A percentile compares a stretch with the other conserved stretches of the same genome.
Evolutionary conservation across 2,797 vertebrate species (phyloP).

Genomic region (Petrocephalus sullivani): DNA sequence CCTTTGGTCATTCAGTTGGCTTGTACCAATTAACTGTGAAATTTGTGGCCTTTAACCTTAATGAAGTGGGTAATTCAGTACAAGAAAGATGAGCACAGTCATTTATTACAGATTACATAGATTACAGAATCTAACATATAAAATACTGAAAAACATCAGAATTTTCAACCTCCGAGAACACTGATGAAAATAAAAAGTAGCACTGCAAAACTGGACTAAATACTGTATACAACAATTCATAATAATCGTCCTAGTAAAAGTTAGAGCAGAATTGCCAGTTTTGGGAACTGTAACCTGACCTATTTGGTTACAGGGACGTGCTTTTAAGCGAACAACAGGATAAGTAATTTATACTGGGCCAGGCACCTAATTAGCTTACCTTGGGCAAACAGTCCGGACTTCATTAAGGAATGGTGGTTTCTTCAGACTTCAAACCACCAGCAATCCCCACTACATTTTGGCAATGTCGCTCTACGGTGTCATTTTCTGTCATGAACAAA

Average conservation of each 20-base stretch:
- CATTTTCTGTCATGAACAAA: constrained; percentile 17
- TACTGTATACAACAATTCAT: background rate
- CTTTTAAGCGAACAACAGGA: background rate
- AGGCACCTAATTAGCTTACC: constrained; percentile 12
- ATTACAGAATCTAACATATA: background rate
- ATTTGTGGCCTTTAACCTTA: background rate
- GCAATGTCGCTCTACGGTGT: constrained; percentile 7
- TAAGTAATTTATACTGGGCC: background rate
- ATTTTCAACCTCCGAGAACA: background rate
- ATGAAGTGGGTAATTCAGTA: background rate
- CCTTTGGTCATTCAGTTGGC: background rate
- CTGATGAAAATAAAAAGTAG: background rate
- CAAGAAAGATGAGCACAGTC: background rate
- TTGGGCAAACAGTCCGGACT: background rate
- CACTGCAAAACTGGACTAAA: background rate
- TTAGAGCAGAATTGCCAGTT: background rate
- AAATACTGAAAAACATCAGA: background rate
- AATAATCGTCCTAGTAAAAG: background rate
- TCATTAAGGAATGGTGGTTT: background rate
- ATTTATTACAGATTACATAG: background rate
- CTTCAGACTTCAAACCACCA: constrained; percentile 18
- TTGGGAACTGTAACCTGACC: background rate
- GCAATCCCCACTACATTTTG: constrained; percentile 3
- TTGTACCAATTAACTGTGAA: background rate
- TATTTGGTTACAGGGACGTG: background rate